These are phyloP conservation scores for Eugnorisma glareosa DNA, from an alignment of 2,888 invertebrate species.

Conservation along the genomic window DNA sequence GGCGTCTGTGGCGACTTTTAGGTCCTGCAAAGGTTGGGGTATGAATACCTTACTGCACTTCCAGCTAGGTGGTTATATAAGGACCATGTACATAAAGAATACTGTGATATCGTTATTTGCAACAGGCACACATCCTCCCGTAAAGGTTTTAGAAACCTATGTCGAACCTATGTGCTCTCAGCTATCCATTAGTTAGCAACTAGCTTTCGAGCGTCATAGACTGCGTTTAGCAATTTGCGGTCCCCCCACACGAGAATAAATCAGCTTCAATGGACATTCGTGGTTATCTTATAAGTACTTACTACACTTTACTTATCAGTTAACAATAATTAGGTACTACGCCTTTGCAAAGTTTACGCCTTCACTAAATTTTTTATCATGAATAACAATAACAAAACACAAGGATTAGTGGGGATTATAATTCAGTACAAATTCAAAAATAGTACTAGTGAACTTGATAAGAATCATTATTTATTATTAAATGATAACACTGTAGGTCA, in stretches of 20 bases:
- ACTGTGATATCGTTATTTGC: not conserved
- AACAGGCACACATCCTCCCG: not conserved
- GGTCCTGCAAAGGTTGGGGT: no score
- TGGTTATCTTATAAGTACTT: not conserved
- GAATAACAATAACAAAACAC: constrained; percentile 15
- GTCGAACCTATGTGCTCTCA: not conserved
- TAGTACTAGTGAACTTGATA: constrained; percentile 27
- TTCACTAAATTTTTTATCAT: constrained; percentile 11
- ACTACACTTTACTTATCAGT: not conserved
- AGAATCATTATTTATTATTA: constrained; percentile 7
- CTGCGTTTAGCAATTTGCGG: not conserved
- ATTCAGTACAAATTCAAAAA: not conserved
- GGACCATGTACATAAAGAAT: not conserved
- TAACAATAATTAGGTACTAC: not conserved
- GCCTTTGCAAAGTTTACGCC: not conserved
- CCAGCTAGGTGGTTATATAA: not conserved
- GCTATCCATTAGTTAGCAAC: not conserved
- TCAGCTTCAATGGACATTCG: not conserved
- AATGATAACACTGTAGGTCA: constrained; percentile 28
- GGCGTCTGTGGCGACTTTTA: no score
- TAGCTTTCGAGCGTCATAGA: not conserved
- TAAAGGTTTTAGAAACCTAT: not conserved
- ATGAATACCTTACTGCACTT: not conserved
- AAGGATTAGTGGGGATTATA: constrained; percentile 14
- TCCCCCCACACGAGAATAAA: not conserved